Percentiles rank a stretch among this genome's conserved stretches.
These are phyloP conservation scores for Phalacrocorax pelagicus DNA, from an alignment of 2,113 vertebrate genomes.

Conservation along the genomic window DNA sequence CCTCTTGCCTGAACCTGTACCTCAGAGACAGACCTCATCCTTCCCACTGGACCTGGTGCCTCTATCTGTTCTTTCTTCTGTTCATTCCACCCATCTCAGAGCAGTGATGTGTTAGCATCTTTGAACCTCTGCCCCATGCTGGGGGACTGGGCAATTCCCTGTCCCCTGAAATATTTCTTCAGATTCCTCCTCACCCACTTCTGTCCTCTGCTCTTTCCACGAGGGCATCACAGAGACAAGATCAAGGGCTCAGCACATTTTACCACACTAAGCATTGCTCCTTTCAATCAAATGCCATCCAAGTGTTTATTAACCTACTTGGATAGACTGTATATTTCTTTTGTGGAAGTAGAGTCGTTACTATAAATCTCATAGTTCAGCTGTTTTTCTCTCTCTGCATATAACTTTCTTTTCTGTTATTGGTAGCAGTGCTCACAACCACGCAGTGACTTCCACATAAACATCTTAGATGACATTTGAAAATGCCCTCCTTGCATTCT, in stretches of 20 bases:
- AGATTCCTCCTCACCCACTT: not conserved
- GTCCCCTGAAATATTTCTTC: not conserved
- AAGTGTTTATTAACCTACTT: slow-evolving; percentile 6
- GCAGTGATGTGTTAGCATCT: not conserved
- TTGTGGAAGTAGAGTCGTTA: not conserved
- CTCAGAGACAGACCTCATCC: not conserved
- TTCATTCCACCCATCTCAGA: not conserved
- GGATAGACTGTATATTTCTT: not conserved
- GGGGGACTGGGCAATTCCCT: not conserved
- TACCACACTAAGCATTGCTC: not conserved
- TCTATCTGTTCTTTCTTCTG: not conserved
- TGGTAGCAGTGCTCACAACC: not conserved
- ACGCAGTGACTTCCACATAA: not conserved
- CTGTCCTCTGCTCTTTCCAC: not conserved
- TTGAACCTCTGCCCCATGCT: not conserved
- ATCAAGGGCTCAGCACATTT: not conserved
- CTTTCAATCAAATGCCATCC: not conserved
- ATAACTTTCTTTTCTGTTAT: not conserved
- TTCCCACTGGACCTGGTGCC: not conserved
- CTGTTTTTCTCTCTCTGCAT: not conserved
- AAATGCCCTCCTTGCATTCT: not conserved
- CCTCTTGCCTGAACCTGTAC: not conserved
- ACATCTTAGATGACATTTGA: not conserved
- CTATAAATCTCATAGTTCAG: not conserved
- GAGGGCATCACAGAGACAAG: not conserved